Evolutionary conservation across 2,888 invertebrate genomes (phyloP).

Genomic region (Cryptus armator): DNA sequence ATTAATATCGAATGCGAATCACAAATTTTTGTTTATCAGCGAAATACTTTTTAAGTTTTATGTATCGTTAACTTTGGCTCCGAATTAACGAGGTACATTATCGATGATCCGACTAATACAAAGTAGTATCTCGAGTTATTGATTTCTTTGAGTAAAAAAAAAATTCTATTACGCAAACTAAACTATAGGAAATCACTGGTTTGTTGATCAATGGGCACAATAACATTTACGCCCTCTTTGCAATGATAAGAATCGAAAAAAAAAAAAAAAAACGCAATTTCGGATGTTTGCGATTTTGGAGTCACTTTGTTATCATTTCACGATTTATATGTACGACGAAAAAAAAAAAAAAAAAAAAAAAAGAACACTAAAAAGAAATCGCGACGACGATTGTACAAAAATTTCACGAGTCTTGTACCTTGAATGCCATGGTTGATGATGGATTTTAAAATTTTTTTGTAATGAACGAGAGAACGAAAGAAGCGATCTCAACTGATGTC

Average conservation of each 20-base stretch:
- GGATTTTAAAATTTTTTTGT: conserved; percentile 27
- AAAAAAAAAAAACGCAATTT: background rate
- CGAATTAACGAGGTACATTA: background rate
- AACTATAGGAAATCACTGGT: background rate
- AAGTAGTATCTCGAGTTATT: background rate
- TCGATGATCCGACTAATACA: background rate
- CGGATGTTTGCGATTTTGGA: background rate
- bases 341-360: background rate
- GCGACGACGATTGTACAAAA: background rate
- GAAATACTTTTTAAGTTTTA: too few species aligned
- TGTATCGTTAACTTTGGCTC: background rate
- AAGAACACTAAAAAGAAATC: background rate
- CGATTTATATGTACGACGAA: background rate
- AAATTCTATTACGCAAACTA: background rate
- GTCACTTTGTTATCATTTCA: background rate
- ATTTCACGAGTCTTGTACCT: conserved; percentile 49
- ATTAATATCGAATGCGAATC: background rate
- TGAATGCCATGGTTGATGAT: conserved; percentile 65
- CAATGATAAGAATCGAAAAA: background rate
- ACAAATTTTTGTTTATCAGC: background rate
- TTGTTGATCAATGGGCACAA: background rate
- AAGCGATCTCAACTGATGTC: conserved; percentile 64
- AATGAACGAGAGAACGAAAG: conserved; percentile 52
- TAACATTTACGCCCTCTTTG: background rate
- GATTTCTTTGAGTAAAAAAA: background rate